Evolutionary conservation across 1,140 invertebrate species (phyloP), one percentile per base, ranked within the genome.

Genomic region (Mya arenaria): DNA sequence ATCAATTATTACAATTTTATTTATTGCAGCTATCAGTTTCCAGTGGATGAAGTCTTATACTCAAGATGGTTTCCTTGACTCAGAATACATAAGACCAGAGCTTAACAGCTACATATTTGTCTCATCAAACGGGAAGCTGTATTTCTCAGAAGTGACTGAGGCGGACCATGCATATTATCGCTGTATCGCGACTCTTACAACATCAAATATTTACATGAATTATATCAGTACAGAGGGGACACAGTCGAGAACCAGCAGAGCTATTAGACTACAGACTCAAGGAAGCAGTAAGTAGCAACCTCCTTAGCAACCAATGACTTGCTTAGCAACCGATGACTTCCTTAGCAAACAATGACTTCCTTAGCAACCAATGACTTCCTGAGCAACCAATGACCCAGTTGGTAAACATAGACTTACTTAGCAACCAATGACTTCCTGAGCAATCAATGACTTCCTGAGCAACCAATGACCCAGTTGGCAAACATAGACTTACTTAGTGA

Each of bases 121-220:
- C 30, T 90, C 89, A 4, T 68, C 69, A 13, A 89, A 89, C 71
- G 88, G 88, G 0, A 87, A 84, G n/a, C 68, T 90, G 30, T 90
- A 90, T 58, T 89, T 90, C 73, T 88, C 88, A 13, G 87, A 88
- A 36, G 89, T 85, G 2, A 84, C 85, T 19, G 25, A 37, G 1
- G 71, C 41, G 4, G 87, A 89, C 77, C 80, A 82, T 19, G 85
- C 65, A 10, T 79, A 77, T 8, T 89, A 89, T 34, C 71, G 75
- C 34, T 89, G 89, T 60, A 83, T 87, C 17, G 88, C 87, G 28
- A 87, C 85, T 25, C 78, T 89, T 41, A 84, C 84, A 13, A 86
- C 72, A 30, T 25, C 52, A 4, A 85, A 82, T 56, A 23, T 41
- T 13, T 72, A 48, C 32, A 75, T 83, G 23, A 84, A 84, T 36